Conservation (phyloP, 2,113 vertebrate genomes). For the Apodemus speciosus region DNA sequence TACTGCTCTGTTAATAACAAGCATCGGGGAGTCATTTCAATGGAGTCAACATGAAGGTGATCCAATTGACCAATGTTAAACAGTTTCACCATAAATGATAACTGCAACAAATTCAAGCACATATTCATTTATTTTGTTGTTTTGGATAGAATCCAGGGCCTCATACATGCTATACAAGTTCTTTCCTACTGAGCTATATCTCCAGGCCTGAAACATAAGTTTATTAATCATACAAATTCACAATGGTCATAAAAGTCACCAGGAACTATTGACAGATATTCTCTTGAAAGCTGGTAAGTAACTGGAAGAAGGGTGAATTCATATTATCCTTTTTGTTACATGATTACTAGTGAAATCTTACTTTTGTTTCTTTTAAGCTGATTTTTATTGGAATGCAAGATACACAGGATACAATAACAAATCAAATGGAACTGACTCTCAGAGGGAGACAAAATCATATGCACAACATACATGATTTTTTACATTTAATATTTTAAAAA, state of each 20-base stretch:
- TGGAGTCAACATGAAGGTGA: background rate
- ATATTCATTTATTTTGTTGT: background rate
- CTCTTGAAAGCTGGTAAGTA: constrained; percentile 23
- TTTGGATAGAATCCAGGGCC: background rate
- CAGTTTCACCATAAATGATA: background rate
- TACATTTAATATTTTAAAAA: background rate
- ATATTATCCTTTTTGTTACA: background rate
- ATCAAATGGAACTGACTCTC: background rate
- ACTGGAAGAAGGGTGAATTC: background rate
- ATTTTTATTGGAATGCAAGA: constrained; percentile 6
- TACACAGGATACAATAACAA: background rate
- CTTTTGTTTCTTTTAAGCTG: constrained; percentile 38
- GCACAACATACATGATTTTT: background rate
- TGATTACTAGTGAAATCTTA: background rate
- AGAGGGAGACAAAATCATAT: background rate
- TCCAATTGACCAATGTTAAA: background rate
- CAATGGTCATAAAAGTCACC: background rate
- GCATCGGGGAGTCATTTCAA: background rate
- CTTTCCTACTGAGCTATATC: background rate
- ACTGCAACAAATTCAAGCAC: background rate
- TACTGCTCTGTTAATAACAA: background rate
- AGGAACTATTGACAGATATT: background rate
- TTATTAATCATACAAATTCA: background rate
- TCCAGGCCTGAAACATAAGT: background rate
- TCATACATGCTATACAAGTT: background rate